Base-by-base conservation (phyloP, 2,797 vertebrate species). In the Sebastes hubbsi region DNA sequence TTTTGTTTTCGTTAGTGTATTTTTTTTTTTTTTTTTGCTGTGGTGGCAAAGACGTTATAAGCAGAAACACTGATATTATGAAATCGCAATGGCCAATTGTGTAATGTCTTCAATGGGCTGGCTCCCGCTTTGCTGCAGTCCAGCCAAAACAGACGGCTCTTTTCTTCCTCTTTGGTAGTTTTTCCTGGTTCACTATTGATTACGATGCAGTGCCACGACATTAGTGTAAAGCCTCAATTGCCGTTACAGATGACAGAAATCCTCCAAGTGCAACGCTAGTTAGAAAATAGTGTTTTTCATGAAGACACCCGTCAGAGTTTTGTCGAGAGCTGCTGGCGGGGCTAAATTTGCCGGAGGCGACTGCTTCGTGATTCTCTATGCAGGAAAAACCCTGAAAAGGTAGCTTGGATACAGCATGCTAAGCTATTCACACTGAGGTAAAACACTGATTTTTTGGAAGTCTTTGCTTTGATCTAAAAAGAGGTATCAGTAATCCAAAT, bases 391-490 rank as follows among this genome's bases (percentile, higher is more conserved):
- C 29, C 29, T 61, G 0, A 32, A 61, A 0, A 61, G 34, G 32
- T 16, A 30, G 58, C 65, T 22, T 58, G 14, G 61, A 42, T 42
- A 5, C 18, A 64, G 69, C 18, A 67, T 30, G 32, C 12, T 42
- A 66, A 80, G 32, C 65, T 63, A 27, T 54, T 63, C 25, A 36
- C 11, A 78, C 29, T 2, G 14, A 68, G 24, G 32, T 58, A 65
- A 68, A 68, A 75, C 32, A 27, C 8, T 0, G 18, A 8, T 69
- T 73, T 67, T 63, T 56, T 54, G 6, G 49, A 59, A 10, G 56
- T 16, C 36, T 16, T 25, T 10, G 63, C 60, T 83, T 74, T 74
- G 77, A 82, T 78, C 72, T 77, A 71, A 83, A 83, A 79, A 83
- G 46, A 66, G 49, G 58, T 4, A 65, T 64, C 77, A 38, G 36